Conservation (phyloP, 1,140 invertebrate genomes). For the Leptinotarsa lineolata region DNA sequence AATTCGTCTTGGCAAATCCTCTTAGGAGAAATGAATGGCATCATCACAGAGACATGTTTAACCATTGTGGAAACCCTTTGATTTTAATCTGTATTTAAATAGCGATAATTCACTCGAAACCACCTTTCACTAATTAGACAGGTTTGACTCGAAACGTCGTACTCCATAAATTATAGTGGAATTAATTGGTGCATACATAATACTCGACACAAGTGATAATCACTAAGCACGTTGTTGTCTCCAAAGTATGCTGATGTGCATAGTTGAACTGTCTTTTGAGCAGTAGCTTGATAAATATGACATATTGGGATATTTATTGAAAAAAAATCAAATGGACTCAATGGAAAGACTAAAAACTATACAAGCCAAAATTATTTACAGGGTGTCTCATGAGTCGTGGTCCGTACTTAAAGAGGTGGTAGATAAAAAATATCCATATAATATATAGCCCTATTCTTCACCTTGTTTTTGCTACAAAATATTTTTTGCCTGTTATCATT, state of each 20-base stretch:
- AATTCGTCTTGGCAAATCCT: conserved; percentile 12
- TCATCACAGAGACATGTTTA: conserved; percentile 12
- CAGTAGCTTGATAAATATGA: background rate
- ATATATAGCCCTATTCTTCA: no score
- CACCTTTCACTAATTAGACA: conserved; percentile 14
- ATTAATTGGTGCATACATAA: conserved; percentile 13
- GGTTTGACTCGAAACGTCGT: conserved; percentile 1
- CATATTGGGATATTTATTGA: no score
- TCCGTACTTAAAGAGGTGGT: no score
- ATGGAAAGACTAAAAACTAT: no score
- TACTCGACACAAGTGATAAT: conserved; percentile 7
- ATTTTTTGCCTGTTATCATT: no score
- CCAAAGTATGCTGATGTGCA: background rate
- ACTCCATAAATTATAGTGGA: conserved; percentile 11
- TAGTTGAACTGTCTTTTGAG: background rate
- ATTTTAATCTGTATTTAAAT: conserved; percentile 15
- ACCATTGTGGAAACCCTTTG: background rate
- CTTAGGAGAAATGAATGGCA: conserved; percentile 17
- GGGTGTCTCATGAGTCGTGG: no score
- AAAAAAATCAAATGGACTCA: no score
- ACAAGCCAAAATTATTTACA: no score
- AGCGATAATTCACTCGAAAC: conserved; percentile 9
- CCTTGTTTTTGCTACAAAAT: no score
- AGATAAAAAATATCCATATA: no score
- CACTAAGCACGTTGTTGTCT: background rate